Base-by-base conservation (phyloP, 2,797 vertebrate species). In the Ctenopoma kingsleyae region DNA sequence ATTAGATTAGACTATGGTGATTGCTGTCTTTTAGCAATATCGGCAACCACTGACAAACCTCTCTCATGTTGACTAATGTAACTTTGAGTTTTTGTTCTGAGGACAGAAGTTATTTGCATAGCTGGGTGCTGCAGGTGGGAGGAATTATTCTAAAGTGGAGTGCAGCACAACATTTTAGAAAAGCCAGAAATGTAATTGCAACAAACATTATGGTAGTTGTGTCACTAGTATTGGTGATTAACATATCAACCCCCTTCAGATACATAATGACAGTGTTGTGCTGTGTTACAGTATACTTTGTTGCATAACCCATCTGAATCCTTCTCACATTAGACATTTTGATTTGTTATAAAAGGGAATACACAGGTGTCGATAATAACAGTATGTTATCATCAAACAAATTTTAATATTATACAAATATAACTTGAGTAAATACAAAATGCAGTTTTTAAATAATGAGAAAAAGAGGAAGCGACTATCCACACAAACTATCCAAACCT, bases 171-270 rank as follows among this genome's bases (percentile, higher is more conserved):
- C 16, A 16, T 51, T 56, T 50, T 20, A 44, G 43, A 61, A 47
- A 58, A 54, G 30, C 27, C 38, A 49, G 15, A 52, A 44, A 58
- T 53, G 25, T 19, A 44, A 66, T 41, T 66, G n/a, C n/a, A n/a
- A n/a, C n/a, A n/a, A 56, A 65, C 55, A 53, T 43, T 36, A 15
- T 53, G 46, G 70, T 49, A 17, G 55, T 49, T 52, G 22, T 51
- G 46, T 59, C 27, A 58, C 62, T 58, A 10, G 53, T 43, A 35
- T 54, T 71, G 51, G 46, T 32, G 67, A 66, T 70, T 44, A 57
- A 57, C 48, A 55, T 48, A 38, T 77, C 63, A 59, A 12, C 55
- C 51, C 20, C 64, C 57, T 27, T 27, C 63, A 23, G 52, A 40
- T 19, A 11, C 6, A 20, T 70, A 58, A 50, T 64, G 19, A 57